Conservation (phyloP, 2,113 vertebrate species). For the Tragulus kanchil region DNA sequence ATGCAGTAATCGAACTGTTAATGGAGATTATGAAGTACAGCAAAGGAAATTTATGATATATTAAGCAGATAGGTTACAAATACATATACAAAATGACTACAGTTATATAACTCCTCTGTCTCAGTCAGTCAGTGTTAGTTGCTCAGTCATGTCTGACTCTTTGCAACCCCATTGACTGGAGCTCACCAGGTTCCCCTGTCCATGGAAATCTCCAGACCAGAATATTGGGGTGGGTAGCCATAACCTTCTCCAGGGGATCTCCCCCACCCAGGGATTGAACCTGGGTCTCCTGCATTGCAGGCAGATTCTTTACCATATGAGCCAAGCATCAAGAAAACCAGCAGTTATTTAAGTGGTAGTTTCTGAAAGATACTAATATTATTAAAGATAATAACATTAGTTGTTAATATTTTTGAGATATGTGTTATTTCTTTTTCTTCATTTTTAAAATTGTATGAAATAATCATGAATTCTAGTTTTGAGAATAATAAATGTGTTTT, state of each 20-base stretch:
- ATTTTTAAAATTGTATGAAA: conserved; percentile 16
- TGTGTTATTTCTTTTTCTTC: background rate
- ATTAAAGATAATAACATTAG: background rate
- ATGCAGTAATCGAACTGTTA: background rate
- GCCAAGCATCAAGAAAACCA: background rate
- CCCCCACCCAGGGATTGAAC: too few relatives aligned
- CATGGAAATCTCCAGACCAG: too few relatives aligned
- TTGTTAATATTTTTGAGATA: conserved; percentile 10
- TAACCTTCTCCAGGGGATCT: too few relatives aligned
- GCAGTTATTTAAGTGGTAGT: background rate
- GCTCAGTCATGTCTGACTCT: too few relatives aligned
- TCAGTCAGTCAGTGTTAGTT: background rate
- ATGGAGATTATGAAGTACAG: background rate
- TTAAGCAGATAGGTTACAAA: background rate
- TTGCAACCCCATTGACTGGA: too few relatives aligned
- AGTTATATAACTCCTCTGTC: background rate
- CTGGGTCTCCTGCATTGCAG: too few relatives aligned
- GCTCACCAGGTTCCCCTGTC: too few relatives aligned
- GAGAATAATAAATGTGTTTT: conserved; percentile 15
- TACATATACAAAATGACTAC: background rate
- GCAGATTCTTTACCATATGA: too few relatives aligned
- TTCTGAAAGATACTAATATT: background rate
- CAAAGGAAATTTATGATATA: background rate
- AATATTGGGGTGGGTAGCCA: too few relatives aligned
- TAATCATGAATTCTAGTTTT: background rate